Evolutionary conservation across 2,888 invertebrate genomes (phyloP).

Genomic region (Drosophila meridionalis): DNA sequence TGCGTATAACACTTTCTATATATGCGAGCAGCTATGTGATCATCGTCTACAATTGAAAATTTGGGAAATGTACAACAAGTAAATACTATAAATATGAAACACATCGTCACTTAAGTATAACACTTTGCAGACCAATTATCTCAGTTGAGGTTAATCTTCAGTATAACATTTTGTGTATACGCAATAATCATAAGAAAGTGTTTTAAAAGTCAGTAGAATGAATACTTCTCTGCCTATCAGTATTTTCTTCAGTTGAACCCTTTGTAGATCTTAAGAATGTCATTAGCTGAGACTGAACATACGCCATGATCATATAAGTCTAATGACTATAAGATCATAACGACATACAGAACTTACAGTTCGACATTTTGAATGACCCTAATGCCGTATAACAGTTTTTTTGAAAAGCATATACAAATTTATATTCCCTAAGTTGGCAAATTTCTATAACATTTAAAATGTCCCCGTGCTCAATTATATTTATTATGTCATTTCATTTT

Average conservation of each 20-base stretch:
- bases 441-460: slow-evolving; percentile 29
- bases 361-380: too few relatives aligned
- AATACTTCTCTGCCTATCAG: background rate
- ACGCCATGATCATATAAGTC: too few relatives aligned
- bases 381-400: slow-evolving; percentile 11
- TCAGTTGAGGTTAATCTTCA: background rate
- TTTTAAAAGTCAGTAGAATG: background rate
- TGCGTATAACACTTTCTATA: background rate
- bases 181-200: background rate
- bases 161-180: background rate
- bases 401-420: background rate
- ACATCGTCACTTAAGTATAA: background rate
- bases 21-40: background rate
- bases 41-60: background rate
- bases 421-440: background rate
- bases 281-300: too few relatives aligned
- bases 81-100: background rate
- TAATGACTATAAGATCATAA: too few relatives aligned
- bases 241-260: background rate
- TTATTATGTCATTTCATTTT: background rate
- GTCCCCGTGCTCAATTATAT: background rate
- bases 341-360: too few relatives aligned
- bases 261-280: background rate
- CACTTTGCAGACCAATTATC: background rate
- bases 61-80: background rate